Conservation (phyloP, 2,113 vertebrate species). For the Pollimyrus isidori region DNA sequence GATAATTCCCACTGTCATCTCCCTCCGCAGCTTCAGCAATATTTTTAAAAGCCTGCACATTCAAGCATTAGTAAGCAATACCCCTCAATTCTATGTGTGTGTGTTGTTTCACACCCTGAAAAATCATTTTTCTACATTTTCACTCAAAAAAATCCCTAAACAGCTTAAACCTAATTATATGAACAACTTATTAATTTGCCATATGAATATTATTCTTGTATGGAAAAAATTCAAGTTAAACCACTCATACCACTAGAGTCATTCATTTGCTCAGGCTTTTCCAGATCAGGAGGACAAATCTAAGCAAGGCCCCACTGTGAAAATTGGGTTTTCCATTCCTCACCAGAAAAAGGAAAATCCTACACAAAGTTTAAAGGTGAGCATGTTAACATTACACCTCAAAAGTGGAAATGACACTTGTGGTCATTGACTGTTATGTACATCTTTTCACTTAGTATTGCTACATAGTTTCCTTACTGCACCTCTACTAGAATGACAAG, state of each 20-base stretch:
- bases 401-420: not conserved
- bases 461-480: not conserved
- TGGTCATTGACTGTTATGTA: not conserved
- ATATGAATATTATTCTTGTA: not conserved
- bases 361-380: not conserved
- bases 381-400: not conserved
- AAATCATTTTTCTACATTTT: not conserved
- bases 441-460: not conserved
- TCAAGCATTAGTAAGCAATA: not conserved
- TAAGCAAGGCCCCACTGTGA: not conserved
- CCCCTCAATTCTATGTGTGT: not conserved
- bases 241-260: not conserved
- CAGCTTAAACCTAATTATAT: not conserved
- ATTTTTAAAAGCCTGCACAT: not conserved
- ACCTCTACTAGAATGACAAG: not conserved
- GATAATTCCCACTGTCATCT: not conserved
- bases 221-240: not conserved
- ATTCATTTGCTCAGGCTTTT: not conserved
- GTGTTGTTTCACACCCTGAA: not conserved
- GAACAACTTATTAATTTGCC: not conserved
- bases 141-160: not conserved
- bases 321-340: not conserved
- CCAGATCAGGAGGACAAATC: not conserved
- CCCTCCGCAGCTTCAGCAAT: not conserved
- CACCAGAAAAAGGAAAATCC: not conserved